A percentile compares a stretch with the other conserved stretches of the same genome.
Conservation (phyloP, 2,113 vertebrate genomes). For the Ammodramus savannarum region DNA sequence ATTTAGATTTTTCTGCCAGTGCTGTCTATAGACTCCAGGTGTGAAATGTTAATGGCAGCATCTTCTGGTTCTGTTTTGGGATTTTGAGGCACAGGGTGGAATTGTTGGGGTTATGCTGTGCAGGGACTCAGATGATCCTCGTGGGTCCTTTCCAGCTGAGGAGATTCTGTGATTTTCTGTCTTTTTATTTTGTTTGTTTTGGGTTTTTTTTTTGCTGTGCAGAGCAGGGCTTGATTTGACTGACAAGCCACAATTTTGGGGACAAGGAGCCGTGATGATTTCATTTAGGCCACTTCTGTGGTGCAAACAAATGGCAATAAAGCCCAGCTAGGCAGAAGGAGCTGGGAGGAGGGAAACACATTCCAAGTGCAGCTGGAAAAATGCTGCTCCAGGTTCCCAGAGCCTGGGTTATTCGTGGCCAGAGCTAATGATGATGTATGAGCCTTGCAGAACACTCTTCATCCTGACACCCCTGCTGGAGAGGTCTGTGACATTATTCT, state of each 20-base stretch:
- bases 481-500: conserved; percentile 6
- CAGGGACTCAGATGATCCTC: neutral
- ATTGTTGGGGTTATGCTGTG: neutral
- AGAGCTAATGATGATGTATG: conserved; percentile 45
- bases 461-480: neutral
- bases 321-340: neutral
- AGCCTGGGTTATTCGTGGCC: conserved; percentile 2
- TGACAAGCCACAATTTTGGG: neutral
- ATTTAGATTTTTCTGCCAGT: rapidly evolving
- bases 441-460: conserved; percentile 5
- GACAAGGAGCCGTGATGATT: neutral
- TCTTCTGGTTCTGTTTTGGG: rapidly evolving
- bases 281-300: neutral
- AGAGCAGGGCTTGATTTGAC: neutral
- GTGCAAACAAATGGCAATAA: neutral
- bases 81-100: neutral
- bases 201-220: neutral
- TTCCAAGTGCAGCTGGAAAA: conserved; percentile 1
- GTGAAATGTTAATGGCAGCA: neutral
- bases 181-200: neutral
- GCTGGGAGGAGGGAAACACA: neutral
- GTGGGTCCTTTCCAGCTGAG: neutral
- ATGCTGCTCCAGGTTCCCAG: neutral
- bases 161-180: neutral
- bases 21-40: neutral